Conservation (phyloP, 2,888 invertebrate species). For the Hofmannophila pseudospretella region DNA sequence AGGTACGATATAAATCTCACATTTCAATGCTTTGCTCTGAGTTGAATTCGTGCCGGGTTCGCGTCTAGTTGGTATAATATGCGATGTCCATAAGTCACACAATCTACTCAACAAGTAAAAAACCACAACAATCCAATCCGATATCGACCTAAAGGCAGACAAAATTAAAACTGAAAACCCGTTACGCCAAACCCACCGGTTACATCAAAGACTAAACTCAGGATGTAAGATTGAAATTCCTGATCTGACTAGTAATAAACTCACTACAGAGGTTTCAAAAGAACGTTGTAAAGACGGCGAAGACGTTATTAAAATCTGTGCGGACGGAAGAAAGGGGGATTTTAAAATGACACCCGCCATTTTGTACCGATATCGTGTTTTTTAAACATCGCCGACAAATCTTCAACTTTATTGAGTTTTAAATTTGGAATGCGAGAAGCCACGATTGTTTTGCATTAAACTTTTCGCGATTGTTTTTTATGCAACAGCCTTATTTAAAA, state of each 20-base stretch:
- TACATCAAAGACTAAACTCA: constrained; percentile 68
- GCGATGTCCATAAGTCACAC: too few relatives aligned
- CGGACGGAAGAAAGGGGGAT: constrained; percentile 54
- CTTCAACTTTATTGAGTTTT: constrained; percentile 52
- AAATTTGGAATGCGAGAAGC: constrained; percentile 37
- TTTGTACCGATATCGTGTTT: constrained; percentile 31
- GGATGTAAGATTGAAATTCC: constrained; percentile 75
- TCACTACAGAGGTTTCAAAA: constrained; percentile 66
- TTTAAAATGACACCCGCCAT: constrained; percentile 50
- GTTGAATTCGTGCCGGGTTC: too few relatives aligned
- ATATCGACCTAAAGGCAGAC: constrained; percentile 22
- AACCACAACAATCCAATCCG: too few relatives aligned
- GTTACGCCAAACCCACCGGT: constrained; percentile 23
- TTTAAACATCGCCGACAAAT: constrained; percentile 53
- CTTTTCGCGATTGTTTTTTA: constrained; percentile 25
- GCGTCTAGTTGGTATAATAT: too few relatives aligned
- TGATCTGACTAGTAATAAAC: constrained; percentile 76
- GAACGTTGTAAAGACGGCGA: constrained; percentile 64
- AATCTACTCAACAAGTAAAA: too few relatives aligned
- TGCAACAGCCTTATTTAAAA: constrained; percentile 2
- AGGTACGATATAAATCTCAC: too few relatives aligned
- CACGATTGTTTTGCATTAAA: constrained; percentile 27
- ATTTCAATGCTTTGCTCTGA: too few relatives aligned
- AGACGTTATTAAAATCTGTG: constrained; percentile 63
- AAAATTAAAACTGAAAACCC: constrained; percentile 28